Evolutionary conservation across 2,888 invertebrate genomes (phyloP).

Genomic region (Morinoia aosen): DNA sequence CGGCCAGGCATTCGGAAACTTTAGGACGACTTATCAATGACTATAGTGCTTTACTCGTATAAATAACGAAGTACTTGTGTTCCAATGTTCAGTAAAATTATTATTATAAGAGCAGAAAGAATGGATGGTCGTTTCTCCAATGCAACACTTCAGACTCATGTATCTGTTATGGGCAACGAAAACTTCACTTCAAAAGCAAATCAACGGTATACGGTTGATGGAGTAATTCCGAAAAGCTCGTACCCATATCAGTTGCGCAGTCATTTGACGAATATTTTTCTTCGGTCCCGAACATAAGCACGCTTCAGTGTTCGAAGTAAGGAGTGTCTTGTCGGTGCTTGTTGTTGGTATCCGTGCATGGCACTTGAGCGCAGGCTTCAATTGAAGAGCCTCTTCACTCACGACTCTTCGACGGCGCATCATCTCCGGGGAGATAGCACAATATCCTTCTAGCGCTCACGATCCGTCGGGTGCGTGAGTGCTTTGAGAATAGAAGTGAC

Average conservation of each 20-base stretch:
- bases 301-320: neutral
- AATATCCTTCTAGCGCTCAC: neutral
- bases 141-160: too few species aligned
- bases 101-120: too few species aligned
- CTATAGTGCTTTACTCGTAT: too few species aligned
- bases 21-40: too few species aligned
- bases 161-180: too few species aligned
- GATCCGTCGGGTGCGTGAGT: neutral
- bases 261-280: neutral
- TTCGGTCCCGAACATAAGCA: neutral
- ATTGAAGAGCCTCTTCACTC: constrained; percentile 4
- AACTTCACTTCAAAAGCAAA: too few species aligned
- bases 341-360: neutral
- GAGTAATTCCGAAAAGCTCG: too few species aligned
- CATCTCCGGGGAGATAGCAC: neutral
- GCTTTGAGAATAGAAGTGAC: neutral
- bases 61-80: too few species aligned
- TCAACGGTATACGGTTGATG: too few species aligned
- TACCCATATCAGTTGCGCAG: neutral
- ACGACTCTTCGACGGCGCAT: neutral
- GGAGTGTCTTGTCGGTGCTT: neutral
- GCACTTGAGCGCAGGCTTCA: neutral
- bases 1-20: too few species aligned
- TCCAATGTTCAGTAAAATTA: too few species aligned
- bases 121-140: too few species aligned